phyloP scores from a whole-genome alignment of 2,113 vertebrate species.

The Petrocephalus microphthalmus region DNA sequence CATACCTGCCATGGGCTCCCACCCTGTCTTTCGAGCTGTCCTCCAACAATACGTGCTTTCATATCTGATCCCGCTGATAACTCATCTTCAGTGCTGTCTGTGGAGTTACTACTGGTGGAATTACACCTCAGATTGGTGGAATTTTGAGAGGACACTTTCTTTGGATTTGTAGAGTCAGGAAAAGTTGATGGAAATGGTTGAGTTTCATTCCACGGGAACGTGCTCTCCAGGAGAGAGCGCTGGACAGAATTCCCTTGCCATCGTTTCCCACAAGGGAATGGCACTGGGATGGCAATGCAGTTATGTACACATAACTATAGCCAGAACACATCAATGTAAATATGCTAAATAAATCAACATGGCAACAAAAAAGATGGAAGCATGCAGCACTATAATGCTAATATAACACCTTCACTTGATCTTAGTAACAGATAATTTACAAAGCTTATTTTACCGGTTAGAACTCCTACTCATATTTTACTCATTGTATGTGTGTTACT shows the following conservation, averaged over 20 bases:
- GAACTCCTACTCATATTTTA: not conserved
- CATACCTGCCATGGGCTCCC: constrained; percentile 77
- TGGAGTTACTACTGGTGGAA: not conserved
- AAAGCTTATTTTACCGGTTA: not conserved
- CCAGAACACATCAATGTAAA: not conserved
- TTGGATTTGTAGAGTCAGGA: not conserved
- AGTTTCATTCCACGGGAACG: fast-evolving
- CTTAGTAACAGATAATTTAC: not conserved
- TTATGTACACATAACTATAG: not conserved
- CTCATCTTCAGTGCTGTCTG: fast-evolving
- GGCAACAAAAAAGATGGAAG: not conserved
- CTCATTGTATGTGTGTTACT: not conserved
- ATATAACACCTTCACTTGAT: not conserved
- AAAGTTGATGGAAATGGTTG: not conserved
- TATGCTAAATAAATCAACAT: not conserved
- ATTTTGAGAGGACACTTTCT: constrained; percentile 16
- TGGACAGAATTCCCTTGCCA: constrained; percentile 30
- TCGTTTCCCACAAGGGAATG: constrained; percentile 50
- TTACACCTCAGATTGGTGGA: constrained; percentile 22
- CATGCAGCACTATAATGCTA: not conserved
- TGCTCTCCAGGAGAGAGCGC: constrained; percentile 28
- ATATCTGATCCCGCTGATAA: not conserved
- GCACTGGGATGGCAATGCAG: constrained; percentile 35
- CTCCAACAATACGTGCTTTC: constrained; percentile 55
- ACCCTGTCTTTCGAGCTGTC: constrained; percentile 57